Evolutionary conservation across 2,113 vertebrate species (phyloP).

Genomic region (Tiliqua scincoides): DNA sequence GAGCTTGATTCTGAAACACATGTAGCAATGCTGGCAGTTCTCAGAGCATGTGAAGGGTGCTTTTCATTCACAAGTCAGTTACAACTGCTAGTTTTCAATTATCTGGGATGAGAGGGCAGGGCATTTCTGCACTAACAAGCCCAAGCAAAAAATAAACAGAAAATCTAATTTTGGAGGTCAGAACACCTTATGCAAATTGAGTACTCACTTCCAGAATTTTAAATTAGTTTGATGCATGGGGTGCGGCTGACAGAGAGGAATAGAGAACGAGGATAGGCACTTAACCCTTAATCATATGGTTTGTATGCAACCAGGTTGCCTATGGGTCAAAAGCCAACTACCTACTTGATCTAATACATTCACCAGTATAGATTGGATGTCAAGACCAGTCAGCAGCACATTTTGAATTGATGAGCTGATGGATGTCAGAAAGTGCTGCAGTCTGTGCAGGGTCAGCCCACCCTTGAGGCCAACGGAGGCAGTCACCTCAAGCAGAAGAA

Average conservation of each 20-base stretch:
- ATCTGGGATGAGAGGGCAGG: neutral
- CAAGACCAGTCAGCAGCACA: too few species aligned
- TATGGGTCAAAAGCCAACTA: too few species aligned
- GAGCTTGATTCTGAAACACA: neutral
- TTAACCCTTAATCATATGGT: too few species aligned
- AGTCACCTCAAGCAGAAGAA: too few species aligned
- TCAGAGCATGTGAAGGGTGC: neutral
- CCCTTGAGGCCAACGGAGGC: too few species aligned
- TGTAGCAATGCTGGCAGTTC: neutral
- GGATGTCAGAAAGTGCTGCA: too few species aligned
- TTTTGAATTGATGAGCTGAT: too few species aligned
- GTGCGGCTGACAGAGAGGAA: neutral
- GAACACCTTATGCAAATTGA: neutral
- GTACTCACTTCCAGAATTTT: neutral
- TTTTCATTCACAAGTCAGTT: neutral
- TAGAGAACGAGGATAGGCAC: neutral
- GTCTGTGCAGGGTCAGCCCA: too few species aligned
- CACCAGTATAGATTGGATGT: too few species aligned
- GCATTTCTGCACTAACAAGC: neutral
- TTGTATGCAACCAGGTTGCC: too few species aligned
- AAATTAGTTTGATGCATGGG: neutral
- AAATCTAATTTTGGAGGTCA: neutral
- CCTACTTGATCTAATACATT: too few species aligned
- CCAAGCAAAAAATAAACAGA: neutral
- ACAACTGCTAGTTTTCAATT: neutral